Evolutionary conservation across 2,113 vertebrate species (phyloP).

Genomic region (Malurus alboscapulatus): DNA sequence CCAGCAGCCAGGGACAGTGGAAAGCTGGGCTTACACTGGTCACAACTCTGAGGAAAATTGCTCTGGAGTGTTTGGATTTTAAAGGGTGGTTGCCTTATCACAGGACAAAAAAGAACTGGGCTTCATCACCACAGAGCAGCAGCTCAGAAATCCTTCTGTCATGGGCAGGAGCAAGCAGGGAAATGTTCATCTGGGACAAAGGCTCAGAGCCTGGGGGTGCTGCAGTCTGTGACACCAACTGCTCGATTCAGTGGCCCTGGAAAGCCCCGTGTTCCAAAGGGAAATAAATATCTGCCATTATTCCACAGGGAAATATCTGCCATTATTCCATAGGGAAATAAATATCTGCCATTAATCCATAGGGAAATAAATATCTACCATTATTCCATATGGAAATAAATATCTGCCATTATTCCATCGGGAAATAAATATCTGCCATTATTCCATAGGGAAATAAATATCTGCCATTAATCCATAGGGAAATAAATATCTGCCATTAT

Average conservation of each 20-base stretch:
- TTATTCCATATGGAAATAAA: neutral
- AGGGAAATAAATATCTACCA: neutral
- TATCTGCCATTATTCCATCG: too few relatives aligned
- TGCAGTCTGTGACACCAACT: neutral
- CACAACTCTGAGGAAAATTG: neutral
- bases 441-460: neutral
- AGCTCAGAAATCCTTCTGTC: neutral
- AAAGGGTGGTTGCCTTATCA: neutral
- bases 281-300: neutral
- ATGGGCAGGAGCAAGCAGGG: neutral
- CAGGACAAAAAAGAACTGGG: neutral
- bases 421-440: too few relatives aligned
- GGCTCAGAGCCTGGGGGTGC: neutral
- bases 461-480: too few relatives aligned
- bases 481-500: too few relatives aligned
- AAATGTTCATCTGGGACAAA: neutral
- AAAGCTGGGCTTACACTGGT: neutral
- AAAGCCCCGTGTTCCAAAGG: neutral
- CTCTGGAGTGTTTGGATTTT: neutral
- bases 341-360: neutral
- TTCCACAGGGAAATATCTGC: neutral
- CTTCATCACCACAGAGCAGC: neutral
- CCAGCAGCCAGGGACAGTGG: neutral
- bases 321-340: too few relatives aligned
- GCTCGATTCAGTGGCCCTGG: neutral